Evolutionary conservation across 2,113 vertebrate genomes (phyloP), one percentile per base, ranked within the genome.

Genomic region (Arothron firmamentum): DNA sequence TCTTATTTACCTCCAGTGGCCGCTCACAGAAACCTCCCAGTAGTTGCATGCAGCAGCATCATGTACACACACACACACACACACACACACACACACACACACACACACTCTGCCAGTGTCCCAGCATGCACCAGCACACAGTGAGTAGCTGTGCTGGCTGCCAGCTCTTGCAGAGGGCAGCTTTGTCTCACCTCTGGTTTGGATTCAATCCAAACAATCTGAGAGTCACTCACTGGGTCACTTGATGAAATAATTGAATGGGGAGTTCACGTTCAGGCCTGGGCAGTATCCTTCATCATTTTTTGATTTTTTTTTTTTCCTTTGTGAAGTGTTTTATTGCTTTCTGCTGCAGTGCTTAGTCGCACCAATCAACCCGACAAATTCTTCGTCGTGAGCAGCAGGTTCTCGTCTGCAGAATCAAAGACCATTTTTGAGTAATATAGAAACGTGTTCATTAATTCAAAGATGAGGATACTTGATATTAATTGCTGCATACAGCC

Each of bases 111-210:
- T 20, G 63, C 61, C 63, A 50, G 62, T 61, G 63, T 4, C 49
- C 45, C 65, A 67, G 81, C 83, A 77, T 83, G 73, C 12, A 49
- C 62, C 61, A 23, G 10, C 7, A 78, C 61, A 88, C 84, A 84
- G 78, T 75, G 60, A 45, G 67, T 15, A 18, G 77, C 81, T 86
- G 82, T 86, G 56, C 48, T 42, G 56, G 18, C 70, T 78, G 84
- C 77, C 75, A 74, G 81, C 62, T 47, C 72, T 57, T 59, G 71
- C 74, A 78, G 77, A 84, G 78, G 73, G 58, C 65, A 59, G 80
- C 82, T 83, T 82, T 84, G 81, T 88, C 81, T 87, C 81, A 81
- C 84, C 85, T 84, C 87, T 60, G 70, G 47, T 48, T 82, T 83
- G 81, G 79, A 80, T 6, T 57, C 5, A 5, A 6, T 66, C 83